Evolutionary conservation across 2,888 invertebrate species (phyloP).

Genomic region (Chironomus tentans): DNA sequence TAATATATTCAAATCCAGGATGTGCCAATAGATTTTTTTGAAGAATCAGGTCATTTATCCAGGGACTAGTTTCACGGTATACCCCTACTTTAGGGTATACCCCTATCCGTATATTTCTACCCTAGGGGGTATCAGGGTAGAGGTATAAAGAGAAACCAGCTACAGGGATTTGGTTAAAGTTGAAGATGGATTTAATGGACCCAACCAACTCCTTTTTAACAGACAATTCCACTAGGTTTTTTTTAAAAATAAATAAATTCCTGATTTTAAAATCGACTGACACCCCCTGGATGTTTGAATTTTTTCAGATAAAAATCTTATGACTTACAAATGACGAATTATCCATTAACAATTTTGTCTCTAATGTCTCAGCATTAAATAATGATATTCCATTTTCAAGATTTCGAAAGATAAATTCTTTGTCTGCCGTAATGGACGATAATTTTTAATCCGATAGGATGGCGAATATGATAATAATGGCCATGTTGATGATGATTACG

Average conservation of each 20-base stretch:
- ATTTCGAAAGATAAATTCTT: constrained; percentile 68
- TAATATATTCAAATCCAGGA: not conserved
- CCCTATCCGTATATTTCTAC: no score
- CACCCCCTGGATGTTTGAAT: not conserved
- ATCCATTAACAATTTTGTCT: constrained; percentile 63
- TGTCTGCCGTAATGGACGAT: constrained; percentile 45
- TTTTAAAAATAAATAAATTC: no score
- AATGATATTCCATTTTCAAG: constrained; percentile 68
- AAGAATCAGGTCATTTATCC: no score
- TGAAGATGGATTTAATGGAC: no score
- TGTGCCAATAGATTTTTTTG: not conserved
- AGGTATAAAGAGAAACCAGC: no score
- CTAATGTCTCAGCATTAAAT: constrained; percentile 67
- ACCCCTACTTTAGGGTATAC: no score
- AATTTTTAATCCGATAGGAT: not conserved
- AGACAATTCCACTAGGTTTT: no score
- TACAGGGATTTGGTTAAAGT: no score
- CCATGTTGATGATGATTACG: not conserved
- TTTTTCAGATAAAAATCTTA: not conserved
- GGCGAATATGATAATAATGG: not conserved
- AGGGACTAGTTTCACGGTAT: no score
- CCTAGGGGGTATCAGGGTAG: no score
- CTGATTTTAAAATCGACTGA: not conserved
- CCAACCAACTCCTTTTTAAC: no score
- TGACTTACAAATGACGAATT: constrained; percentile 74